Evolutionary conservation across 2,113 vertebrate species (phyloP), one percentile per base, ranked within the genome.

Genomic region (Perca fluviatilis): DNA sequence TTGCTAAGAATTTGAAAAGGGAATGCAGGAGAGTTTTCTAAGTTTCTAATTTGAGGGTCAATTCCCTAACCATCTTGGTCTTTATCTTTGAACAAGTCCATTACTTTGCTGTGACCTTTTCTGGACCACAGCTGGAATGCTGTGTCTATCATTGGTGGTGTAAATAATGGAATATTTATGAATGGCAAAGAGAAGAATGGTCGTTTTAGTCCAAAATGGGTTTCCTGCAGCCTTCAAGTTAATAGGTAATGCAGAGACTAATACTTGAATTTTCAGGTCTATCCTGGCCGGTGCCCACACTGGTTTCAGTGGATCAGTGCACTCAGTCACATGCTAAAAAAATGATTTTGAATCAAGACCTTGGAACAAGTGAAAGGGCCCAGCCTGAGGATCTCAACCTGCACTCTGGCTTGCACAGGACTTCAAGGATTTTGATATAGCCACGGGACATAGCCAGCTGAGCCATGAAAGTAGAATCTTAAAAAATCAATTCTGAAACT

Each of bases 401-500:
- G 83, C 10, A 36, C 82, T 85, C 40, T 13, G 21, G 82, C 83
- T 80, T 72, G 82, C 58, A 74, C 80, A 88, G 65, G 82, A 93
- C 88, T 90, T 91, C 84, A 89, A 87, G 83, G 82, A 88, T 80
- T 85, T 88, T 81, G 80, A 88, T 85, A 65, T 79, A 89, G 87
- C 91, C 88, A 90, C 46, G 68, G 88, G 87, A 90, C 91, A 87
- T 80, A 89, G 86, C 84, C 84, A 89, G 87, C 90, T 88, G 88
- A 91, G 88, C 88, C 91, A 91, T 90, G 87, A 91, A 92, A 92
- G 91, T 77, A 86, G 83, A 89, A 89, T 86, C 88, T 89, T 88
- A 87, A 91, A 89, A 92, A 92, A 91, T 93, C 88, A 87, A 91
- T 93, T 92, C 83, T 86, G 72, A 91, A 89, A 86, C 86, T 93